These are phyloP conservation scores for Excalfactoria chinensis DNA, from an alignment of 2,113 vertebrate genomes.

Conservation along the genomic window DNA sequence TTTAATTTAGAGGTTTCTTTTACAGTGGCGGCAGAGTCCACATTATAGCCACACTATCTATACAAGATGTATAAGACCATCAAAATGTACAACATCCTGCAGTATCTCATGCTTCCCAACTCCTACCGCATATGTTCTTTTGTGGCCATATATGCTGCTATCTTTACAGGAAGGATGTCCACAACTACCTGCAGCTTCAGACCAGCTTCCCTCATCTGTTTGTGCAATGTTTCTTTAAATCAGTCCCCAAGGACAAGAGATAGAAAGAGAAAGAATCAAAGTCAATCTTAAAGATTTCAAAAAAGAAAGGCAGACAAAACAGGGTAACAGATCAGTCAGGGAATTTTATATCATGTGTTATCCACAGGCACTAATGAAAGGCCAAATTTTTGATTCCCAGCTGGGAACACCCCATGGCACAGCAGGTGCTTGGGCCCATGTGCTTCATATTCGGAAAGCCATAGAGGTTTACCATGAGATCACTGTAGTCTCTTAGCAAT, in stretches of 20 bases:
- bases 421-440: not conserved
- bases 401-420: not conserved
- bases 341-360: not conserved
- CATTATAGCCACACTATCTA: not conserved
- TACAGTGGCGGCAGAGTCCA: not conserved
- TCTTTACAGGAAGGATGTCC: not conserved
- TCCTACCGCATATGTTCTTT: not conserved
- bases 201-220: not conserved
- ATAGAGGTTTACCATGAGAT: not conserved
- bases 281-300: not conserved
- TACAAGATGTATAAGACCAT: not conserved
- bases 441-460: not conserved
- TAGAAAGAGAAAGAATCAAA: not conserved
- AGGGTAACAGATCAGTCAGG: not conserved
- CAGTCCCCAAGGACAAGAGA: not conserved
- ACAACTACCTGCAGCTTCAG: not conserved
- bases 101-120: not conserved
- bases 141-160: accelerated
- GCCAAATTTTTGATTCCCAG: not conserved
- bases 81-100: not conserved
- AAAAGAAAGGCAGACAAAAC: not conserved
- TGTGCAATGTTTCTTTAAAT: not conserved
- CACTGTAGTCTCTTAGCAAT: not conserved
- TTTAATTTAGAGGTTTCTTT: not conserved
- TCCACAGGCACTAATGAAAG: not conserved